Conservation (phyloP, 1,140 invertebrate species). For the Diprion similis region DNA sequence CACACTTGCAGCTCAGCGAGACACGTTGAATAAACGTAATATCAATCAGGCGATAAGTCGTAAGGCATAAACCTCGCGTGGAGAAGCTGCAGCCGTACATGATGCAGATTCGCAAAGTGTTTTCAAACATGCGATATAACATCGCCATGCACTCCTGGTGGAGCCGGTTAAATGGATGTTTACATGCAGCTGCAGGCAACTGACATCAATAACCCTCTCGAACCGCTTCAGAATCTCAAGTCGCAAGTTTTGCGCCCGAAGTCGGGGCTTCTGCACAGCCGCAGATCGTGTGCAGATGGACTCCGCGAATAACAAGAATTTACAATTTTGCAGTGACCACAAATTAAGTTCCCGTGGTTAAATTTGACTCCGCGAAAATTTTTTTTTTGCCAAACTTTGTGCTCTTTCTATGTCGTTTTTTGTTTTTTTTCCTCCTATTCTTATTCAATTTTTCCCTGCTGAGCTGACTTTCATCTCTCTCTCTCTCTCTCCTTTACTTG, state of each 20-base stretch:
- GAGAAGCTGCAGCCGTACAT: not conserved
- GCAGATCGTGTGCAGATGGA: not conserved
- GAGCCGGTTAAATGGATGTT: not conserved
- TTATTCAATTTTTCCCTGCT: too few relatives aligned
- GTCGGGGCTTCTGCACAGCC: not conserved
- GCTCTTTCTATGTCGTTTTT: too few relatives aligned
- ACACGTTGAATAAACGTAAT: not conserved
- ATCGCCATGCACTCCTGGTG: not conserved
- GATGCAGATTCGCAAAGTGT: not conserved
- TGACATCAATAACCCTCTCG: conserved; percentile 8
- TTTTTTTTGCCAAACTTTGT: too few relatives aligned
- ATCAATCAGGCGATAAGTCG: not conserved
- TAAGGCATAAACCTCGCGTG: not conserved
- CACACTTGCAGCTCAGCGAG: too few relatives aligned
- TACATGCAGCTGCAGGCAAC: conserved; percentile 12
- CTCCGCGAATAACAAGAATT: not conserved
- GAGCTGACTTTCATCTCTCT: too few relatives aligned
- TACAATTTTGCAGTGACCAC: conserved; percentile 17
- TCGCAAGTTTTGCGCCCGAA: not conserved
- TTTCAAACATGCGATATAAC: not conserved
- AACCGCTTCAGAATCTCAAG: not conserved
- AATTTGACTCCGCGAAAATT: too few relatives aligned
- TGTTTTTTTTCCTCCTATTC: too few relatives aligned
- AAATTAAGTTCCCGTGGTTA: too few relatives aligned
- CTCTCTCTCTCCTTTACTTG: too few relatives aligned